phyloP scores from a whole-genome alignment of 2,888 invertebrate species.

The Cheiracanthium punctorium region DNA sequence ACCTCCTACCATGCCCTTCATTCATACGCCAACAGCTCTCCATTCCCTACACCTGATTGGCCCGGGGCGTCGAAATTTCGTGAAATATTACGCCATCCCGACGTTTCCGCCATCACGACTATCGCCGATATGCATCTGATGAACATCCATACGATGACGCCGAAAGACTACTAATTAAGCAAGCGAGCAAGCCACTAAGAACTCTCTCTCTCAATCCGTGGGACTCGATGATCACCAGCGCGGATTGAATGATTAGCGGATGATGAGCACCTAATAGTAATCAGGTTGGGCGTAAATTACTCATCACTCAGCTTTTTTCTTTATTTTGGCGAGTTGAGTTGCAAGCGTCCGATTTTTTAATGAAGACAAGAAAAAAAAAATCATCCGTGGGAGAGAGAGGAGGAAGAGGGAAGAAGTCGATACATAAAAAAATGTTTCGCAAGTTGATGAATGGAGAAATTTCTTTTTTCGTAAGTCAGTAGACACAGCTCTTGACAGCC shows the following conservation, averaged over 20 bases:
- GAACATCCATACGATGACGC: neutral
- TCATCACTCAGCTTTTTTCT: neutral
- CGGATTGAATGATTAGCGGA: slow-evolving; percentile 2
- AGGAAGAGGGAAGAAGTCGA: too few species aligned
- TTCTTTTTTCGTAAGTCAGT: neutral
- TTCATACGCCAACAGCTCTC: neutral
- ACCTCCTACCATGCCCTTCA: neutral
- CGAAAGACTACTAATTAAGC: neutral
- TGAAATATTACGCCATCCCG: slow-evolving; percentile 12
- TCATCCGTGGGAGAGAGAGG: slow-evolving; percentile 1
- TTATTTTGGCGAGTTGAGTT: neutral
- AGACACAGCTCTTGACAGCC: neutral
- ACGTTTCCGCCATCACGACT: neutral
- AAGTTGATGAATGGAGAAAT: neutral
- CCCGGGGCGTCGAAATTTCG: slow-evolving; percentile 35
- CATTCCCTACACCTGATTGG: slow-evolving; percentile 3
- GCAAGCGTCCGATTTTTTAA: neutral
- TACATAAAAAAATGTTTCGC: neutral
- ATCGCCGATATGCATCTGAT: neutral
- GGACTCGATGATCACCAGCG: neutral
- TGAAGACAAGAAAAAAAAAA: neutral
- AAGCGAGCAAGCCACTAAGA: too few species aligned
- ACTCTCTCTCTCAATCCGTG: too few species aligned
- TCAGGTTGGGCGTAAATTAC: slow-evolving; percentile 10
- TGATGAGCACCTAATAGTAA: neutral